phyloP scores from a whole-genome alignment of 1,140 invertebrate genomes.

The Brachionus plicatilis region DNA sequence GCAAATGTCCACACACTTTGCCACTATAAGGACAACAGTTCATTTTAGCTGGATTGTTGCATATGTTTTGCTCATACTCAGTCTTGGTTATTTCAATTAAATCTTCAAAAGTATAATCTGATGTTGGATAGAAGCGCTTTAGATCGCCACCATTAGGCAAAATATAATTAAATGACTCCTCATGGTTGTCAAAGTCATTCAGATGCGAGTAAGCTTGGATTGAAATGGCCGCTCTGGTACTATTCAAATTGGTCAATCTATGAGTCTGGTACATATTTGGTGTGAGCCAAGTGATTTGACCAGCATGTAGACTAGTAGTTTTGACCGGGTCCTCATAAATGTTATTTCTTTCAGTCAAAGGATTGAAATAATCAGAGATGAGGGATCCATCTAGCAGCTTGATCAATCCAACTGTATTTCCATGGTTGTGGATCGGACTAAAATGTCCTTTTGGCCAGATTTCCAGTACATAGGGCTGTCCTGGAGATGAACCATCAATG shows the following conservation, averaged over 20 bases:
- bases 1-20: neutral
- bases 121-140: neutral
- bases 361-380: neutral
- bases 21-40: conserved; percentile 8
- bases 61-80: neutral
- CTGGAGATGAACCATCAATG: neutral
- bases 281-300: neutral
- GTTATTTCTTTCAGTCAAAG: neutral
- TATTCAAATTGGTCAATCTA: neutral
- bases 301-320: neutral
- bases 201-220: conserved; percentile 18
- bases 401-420: neutral
- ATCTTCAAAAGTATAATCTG: neutral
- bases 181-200: neutral
- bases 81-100: neutral
- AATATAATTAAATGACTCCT: conserved; percentile 13
- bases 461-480: neutral
- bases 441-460: conserved; percentile 17
- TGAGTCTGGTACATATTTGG: neutral
- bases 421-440: neutral
- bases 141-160: neutral
- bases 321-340: neutral
- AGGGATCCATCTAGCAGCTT: neutral
- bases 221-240: neutral
- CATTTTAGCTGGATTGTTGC: neutral